Conservation (phyloP, 1,140 invertebrate genomes). For the Calliphora vicina region DNA sequence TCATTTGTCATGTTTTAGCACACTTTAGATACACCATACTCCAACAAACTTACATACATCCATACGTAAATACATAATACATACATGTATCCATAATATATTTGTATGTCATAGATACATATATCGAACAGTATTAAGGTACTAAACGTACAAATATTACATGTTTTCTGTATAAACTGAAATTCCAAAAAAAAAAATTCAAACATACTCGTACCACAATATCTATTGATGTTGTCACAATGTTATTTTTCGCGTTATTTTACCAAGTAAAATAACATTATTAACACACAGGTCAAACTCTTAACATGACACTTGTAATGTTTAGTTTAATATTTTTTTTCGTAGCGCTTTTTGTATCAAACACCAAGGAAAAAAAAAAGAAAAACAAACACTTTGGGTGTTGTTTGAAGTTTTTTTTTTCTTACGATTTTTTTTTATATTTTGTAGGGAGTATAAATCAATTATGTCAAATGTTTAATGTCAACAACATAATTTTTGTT, state of each 20-base stretch:
- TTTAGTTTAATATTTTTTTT: conserved; percentile 15
- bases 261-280: conserved; percentile 21
- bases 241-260: background rate
- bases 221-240: background rate
- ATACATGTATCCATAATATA: background rate
- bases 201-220: background rate
- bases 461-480: conserved; percentile 35
- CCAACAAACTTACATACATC: background rate
- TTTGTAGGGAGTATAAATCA: conserved; percentile 29
- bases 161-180: background rate
- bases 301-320: conserved; percentile 35
- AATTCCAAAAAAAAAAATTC: no score
- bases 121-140: background rate
- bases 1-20: conserved; percentile 34
- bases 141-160: background rate
- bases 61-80: no score
- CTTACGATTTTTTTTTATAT: background rate
- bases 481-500: conserved; percentile 33
- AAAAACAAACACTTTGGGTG: conserved; percentile 14
- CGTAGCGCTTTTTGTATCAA: background rate
- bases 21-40: conserved; percentile 12
- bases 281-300: conserved; percentile 33
- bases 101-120: background rate
- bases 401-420: background rate
- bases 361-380: background rate